phyloP scores from a whole-genome alignment of 2,113 vertebrate species.

The Brienomyrus longianalis region DNA sequence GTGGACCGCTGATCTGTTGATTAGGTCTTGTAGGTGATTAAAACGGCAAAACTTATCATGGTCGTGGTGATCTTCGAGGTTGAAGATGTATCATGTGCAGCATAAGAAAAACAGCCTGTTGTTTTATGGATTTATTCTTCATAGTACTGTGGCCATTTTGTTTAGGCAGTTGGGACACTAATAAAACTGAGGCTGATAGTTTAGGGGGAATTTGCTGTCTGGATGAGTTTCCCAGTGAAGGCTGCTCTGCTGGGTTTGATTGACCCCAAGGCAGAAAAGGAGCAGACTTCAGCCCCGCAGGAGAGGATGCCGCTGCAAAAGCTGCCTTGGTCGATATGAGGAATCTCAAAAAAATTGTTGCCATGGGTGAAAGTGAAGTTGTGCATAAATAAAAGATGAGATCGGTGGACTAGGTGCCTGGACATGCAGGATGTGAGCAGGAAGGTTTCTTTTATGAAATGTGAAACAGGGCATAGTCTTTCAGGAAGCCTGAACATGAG shows the following conservation, averaged over 20 bases:
- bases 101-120: background rate
- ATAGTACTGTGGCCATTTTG: background rate
- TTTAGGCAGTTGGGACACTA: background rate
- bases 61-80: background rate
- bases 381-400: background rate
- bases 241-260: background rate
- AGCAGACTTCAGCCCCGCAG: background rate
- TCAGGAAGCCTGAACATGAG: background rate
- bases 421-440: background rate
- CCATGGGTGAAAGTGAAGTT: background rate
- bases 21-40: background rate
- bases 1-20: background rate
- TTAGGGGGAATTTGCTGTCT: background rate
- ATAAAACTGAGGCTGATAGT: background rate
- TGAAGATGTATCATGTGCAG: background rate
- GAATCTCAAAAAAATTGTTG: background rate
- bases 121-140: background rate
- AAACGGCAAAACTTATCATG: background rate
- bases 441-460: background rate
- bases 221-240: background rate
- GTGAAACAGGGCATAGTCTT: background rate
- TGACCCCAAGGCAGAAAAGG: background rate
- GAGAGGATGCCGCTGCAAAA: background rate
- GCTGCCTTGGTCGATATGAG: background rate
- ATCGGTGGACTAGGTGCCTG: background rate